A percentile compares a stretch with the other conserved stretches of the same genome.
Conservation (phyloP, 2,888 invertebrate genomes). For the Apodemia zela region DNA sequence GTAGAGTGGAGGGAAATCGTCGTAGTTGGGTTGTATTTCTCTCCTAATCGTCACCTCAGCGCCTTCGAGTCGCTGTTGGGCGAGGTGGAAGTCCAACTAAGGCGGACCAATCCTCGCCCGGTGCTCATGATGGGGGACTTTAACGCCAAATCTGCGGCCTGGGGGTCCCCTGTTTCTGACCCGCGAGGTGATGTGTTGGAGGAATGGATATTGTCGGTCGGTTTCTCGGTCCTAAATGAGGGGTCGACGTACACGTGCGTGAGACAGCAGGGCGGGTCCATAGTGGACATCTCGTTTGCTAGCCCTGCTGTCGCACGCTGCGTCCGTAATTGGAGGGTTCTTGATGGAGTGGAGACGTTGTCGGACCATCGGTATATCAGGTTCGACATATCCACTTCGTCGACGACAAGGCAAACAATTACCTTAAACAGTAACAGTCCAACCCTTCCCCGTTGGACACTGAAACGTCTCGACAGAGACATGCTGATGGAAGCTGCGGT, state of each 20-base stretch:
- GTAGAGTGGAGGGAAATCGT: slow-evolving; percentile 16
- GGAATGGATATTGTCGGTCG: too few relatives aligned
- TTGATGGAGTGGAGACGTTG: slow-evolving; percentile 24
- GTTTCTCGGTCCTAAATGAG: too few relatives aligned
- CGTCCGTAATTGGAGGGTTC: slow-evolving; percentile 20
- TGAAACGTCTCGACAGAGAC: slow-evolving; percentile 22
- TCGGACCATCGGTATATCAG: slow-evolving; percentile 29
- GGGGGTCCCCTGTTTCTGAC: slow-evolving; percentile 26
- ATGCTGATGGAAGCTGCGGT: slow-evolving; percentile 26
- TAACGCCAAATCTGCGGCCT: slow-evolving; percentile 28
- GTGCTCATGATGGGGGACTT: slow-evolving; percentile 26
- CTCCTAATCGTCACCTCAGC: slow-evolving; percentile 26
- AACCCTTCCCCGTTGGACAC: slow-evolving; percentile 25
- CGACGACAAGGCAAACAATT: too few relatives aligned
- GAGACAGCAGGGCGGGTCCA: slow-evolving; percentile 30
- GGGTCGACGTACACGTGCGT: slow-evolving; percentile 22
- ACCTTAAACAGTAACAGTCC: too few relatives aligned
- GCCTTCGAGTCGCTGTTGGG: slow-evolving; percentile 16
- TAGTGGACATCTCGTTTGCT: slow-evolving; percentile 30
- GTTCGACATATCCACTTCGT: not conserved
- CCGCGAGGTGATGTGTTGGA: too few relatives aligned
- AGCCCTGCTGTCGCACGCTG: slow-evolving; percentile 22
- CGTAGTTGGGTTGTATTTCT: slow-evolving; percentile 30
- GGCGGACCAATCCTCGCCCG: not conserved
- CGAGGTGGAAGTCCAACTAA: slow-evolving; percentile 6